These are phyloP conservation scores for Coptodon rendalli DNA, from an alignment of 2,113 vertebrate species.

Conservation along the genomic window DNA sequence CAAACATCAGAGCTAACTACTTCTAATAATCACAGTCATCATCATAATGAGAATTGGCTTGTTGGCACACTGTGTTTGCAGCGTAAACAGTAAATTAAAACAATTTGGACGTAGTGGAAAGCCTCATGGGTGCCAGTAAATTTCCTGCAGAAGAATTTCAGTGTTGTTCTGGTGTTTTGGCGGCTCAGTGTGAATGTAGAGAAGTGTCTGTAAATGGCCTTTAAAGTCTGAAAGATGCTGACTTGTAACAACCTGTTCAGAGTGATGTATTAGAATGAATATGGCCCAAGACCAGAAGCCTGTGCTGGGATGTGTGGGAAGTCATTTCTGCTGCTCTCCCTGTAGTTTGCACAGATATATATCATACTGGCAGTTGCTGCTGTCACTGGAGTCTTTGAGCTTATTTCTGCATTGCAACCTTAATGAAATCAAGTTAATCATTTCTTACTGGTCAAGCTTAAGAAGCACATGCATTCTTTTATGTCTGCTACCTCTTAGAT, in stretches of 20 bases:
- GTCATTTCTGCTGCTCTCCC: neutral
- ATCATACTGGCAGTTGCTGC: slow-evolving; percentile 35
- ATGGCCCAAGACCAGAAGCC: neutral
- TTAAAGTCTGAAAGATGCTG: slow-evolving; percentile 19
- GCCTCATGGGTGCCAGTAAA: neutral
- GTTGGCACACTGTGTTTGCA: neutral
- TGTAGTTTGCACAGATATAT: slow-evolving; percentile 14
- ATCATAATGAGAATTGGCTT: neutral
- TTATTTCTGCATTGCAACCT: slow-evolving; percentile 41
- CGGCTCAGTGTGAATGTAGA: neutral
- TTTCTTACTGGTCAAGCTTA: slow-evolving; percentile 20
- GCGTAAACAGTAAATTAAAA: neutral
- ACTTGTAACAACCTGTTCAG: neutral
- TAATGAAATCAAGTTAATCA: slow-evolving; percentile 47
- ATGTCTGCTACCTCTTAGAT: neutral
- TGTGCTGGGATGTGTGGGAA: slow-evolving; percentile 1
- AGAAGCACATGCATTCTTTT: slow-evolving; percentile 3
- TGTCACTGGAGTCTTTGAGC: slow-evolving; percentile 14
- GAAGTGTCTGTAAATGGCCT: neutral
- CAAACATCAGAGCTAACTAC: neutral
- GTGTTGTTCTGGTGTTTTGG: neutral
- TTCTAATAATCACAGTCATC: neutral
- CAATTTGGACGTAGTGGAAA: neutral
- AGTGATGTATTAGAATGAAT: neutral
- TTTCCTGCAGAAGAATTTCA: neutral